Base-by-base conservation (phyloP, 2,797 vertebrate species). In the Xiphorhynchus erythropygius region DNA sequence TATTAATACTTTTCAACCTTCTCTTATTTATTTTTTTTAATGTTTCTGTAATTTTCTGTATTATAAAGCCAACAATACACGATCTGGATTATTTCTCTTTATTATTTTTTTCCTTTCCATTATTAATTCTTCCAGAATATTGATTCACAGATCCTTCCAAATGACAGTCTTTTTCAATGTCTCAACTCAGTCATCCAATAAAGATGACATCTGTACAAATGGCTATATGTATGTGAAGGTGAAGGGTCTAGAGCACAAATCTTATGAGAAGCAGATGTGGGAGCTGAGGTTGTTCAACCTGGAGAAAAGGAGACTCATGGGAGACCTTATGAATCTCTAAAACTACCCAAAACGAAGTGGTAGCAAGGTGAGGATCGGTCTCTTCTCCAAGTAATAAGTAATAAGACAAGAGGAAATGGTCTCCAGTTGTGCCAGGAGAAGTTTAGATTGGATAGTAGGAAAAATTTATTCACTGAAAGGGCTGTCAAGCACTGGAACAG, bases 311-410 rank as follows among this genome's bases (percentile, higher is more conserved):
- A 67, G 24, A 28, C 30, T 24, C 10, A 10, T 21, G 11, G 13
- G 17, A 80, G 17, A 52, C 33, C 8, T 71, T 10, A 4, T 11
- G 1, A 0, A 11, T 76, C 30, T 8, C 32, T 17, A 32, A 3
- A 30, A 3, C 13, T 42, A 0, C 64, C n/a, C 62, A 18, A 42
- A 56, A 56, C 13, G 32, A 56, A 37, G 25, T 15, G 39, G 35
- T 10, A 42, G 14, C 0, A 3, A 41, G 49, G 25, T 49, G 35
- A 41, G 9, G 5, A 7, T 33, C 1, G 0, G 3, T 63, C 17
- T 47, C 21, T 69, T 86, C 9, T 55, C 18, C 55, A 53, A 16
- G 12, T 35, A 19, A 27, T 16, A 13, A 33, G 32, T 22, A 8
- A 41, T 13, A 46, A 33, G 21, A 57, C 11, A 22, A 55, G 30